Conservation (phyloP, 2,113 vertebrate species). For the Oreotragus oreotragus region DNA sequence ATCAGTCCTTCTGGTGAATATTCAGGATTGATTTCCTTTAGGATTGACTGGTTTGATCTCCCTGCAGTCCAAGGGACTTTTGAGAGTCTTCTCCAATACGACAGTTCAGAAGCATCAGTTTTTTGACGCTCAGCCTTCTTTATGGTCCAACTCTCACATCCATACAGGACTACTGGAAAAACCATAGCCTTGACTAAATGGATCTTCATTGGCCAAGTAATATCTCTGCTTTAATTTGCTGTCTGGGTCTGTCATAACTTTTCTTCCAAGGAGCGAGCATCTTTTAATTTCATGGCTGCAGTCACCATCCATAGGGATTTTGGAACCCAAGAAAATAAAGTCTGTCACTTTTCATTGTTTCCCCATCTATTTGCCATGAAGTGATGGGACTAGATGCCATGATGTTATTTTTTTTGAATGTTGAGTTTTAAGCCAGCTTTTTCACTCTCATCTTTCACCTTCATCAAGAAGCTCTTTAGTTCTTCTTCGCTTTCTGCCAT, state of each 20-base stretch:
- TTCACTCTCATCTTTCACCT: neutral
- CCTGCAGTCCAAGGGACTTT: neutral
- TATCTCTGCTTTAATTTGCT: neutral
- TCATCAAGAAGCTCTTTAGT: neutral
- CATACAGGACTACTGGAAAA: neutral
- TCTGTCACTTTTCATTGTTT: neutral
- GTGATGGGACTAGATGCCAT: neutral
- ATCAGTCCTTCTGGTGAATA: neutral
- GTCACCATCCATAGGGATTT: neutral
- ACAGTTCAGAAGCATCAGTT: neutral
- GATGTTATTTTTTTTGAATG: neutral
- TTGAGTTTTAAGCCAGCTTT: neutral
- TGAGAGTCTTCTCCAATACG: neutral
- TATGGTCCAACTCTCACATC: neutral
- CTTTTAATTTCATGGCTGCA: neutral
- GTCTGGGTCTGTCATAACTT: neutral
- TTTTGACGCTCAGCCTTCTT: neutral
- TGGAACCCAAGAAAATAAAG: neutral
- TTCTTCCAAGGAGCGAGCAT: neutral
- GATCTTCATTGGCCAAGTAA: neutral
- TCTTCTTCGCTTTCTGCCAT: neutral
- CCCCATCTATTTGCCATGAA: neutral
- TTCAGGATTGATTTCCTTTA: neutral
- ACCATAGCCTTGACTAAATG: neutral
- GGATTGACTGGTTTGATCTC: neutral